Evolutionary conservation across 2,113 vertebrate species (phyloP), one percentile per base, ranked within the genome.

Genomic region (Toxostoma redivivum): DNA sequence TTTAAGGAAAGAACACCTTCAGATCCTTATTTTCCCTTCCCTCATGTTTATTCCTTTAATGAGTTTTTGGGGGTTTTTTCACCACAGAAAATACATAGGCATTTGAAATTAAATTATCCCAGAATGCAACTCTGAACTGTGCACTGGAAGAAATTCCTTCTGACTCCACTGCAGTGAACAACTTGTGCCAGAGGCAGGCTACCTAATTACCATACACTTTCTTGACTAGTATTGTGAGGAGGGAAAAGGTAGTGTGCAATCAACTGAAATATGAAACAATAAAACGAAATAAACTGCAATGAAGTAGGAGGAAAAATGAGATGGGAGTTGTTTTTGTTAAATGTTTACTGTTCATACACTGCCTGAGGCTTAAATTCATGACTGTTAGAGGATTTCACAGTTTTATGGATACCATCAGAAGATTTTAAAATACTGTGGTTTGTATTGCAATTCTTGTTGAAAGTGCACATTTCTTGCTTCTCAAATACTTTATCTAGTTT

Each of bases 151-250:
- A 51, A 88, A 96, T 89, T 71, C 85, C 56, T 95, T 83, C 60
- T 81, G 77, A 91, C 70, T 94, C 35, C 35, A 65, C 65, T 65
- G 88, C 54, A 91, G 42, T 61, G 71, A 92, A 31, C 44, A 92
- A 58, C 61, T 76, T 96, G 58, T 94, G 71, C 95, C 92, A 73
- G 64, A 94, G 92, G 72, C 92, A 76, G 44, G 78, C 62, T 92
- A 83, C 83, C 93, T 54, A 80, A 97, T 93, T 96, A 71, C 44
- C 76, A 95, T 79, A 48, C 40, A 69, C 60, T 54, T 79, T 88
- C 51, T 50, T 87, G 91, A 94, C 90, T 95, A 47, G 58, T 57
- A 8, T 10, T 40, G 69, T 86, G 47, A 24, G 81, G 73, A 92
- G 8, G 8, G 30, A 79, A 61, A 81, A 64, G 73, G 42, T 78